A percentile compares a stretch with the other conserved stretches of the same genome.
phyloP scores from a whole-genome alignment of 2,113 vertebrate species.

The Anser cygnoides region DNA sequence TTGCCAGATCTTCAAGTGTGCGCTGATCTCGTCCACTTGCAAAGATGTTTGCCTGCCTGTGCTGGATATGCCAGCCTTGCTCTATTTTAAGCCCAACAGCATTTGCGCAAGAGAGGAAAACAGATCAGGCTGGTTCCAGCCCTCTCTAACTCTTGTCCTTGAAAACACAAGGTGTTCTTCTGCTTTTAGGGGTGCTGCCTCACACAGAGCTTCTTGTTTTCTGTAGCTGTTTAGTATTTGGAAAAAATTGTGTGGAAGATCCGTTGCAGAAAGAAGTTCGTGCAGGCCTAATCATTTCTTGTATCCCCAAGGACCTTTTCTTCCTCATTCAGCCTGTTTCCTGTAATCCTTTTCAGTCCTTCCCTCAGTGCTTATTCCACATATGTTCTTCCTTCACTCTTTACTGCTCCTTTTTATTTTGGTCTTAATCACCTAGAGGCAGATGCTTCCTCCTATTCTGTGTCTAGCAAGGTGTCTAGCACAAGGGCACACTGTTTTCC shows the following conservation, averaged over 20 bases:
- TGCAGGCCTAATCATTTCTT: neutral
- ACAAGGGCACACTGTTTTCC: neutral
- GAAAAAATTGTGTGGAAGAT: neutral
- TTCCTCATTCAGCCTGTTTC: neutral
- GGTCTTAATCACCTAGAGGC: neutral
- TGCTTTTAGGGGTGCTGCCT: neutral
- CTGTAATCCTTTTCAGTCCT: neutral
- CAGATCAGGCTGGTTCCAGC: neutral
- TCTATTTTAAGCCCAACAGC: neutral
- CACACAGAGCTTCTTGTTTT: accelerated
- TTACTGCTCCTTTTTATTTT: neutral
- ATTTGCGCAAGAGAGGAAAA: neutral
- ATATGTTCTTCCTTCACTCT: neutral
- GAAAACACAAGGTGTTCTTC: neutral
- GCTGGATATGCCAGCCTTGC: neutral
- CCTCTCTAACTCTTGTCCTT: neutral
- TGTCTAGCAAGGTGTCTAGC: neutral
- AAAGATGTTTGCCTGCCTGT: neutral
- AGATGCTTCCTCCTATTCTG: neutral
- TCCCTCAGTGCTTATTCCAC: neutral
- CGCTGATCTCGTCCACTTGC: neutral
- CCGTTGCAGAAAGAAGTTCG: neutral
- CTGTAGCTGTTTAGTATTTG: neutral
- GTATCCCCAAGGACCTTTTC: neutral
- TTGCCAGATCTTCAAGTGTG: neutral